Conservation (phyloP, 2,113 vertebrate genomes). For the Mandrillus leucophaeus region DNA sequence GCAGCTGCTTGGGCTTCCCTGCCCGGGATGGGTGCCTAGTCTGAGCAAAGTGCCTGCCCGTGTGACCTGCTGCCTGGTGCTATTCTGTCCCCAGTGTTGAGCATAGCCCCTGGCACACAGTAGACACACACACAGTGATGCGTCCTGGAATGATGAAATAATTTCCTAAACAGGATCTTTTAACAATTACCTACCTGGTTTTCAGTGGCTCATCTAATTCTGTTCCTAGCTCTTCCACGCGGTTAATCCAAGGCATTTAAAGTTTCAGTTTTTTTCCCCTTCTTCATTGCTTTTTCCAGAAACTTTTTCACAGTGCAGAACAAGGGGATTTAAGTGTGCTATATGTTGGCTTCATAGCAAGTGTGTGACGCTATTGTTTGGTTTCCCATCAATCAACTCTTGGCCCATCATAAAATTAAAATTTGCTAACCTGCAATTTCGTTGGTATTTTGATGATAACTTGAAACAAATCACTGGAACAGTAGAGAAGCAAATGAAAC, state of each 20-base stretch:
- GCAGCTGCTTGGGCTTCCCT: neutral
- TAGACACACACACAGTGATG: neutral
- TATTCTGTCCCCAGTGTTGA: too few species aligned
- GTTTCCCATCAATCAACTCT: neutral
- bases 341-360: too few species aligned
- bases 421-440: neutral
- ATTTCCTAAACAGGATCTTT: neutral
- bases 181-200: neutral
- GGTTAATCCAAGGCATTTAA: neutral
- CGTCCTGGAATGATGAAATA: rapidly evolving
- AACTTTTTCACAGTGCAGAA: neutral
- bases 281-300: neutral
- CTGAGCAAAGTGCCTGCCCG: neutral
- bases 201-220: neutral
- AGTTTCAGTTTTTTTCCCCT: neutral
- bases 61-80: neutral
- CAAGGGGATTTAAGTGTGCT: neutral
- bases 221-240: neutral
- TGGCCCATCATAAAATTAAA: neutral
- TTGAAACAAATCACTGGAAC: neutral
- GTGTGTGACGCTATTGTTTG: neutral
- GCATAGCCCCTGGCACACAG: rapidly evolving
- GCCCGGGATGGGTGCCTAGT: neutral
- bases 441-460: neutral
- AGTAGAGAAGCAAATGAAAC: neutral